Evolutionary conservation across 2,113 vertebrate species (phyloP).

Genomic region (Pseudopodoces humilis): DNA sequence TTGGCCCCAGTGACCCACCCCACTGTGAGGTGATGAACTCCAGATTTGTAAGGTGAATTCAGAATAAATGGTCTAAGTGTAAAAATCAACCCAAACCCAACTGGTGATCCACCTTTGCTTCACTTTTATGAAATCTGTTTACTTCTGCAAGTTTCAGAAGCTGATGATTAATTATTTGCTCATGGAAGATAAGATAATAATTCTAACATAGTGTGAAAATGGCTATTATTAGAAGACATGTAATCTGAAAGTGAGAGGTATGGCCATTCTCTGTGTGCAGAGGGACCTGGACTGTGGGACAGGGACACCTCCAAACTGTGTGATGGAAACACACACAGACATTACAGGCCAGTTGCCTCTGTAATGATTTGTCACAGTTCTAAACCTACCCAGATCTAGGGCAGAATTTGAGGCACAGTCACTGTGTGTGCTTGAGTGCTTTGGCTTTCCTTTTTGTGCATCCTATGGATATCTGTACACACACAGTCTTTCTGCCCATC

Average conservation of each 20-base stretch:
- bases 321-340: not conserved
- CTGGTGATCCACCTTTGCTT: not conserved
- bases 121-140: not conserved
- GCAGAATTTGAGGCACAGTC: not conserved
- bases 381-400: not conserved
- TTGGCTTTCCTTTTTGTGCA: not conserved
- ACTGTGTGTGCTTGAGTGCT: not conserved
- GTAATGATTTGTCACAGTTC: not conserved
- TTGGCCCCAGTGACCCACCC: not conserved
- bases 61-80: not conserved
- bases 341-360: not conserved
- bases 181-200: not conserved
- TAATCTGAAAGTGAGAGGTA: not conserved
- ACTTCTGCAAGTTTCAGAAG: not conserved
- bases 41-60: not conserved
- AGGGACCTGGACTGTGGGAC: not conserved
- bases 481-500: not conserved
- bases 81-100: not conserved
- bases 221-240: not conserved
- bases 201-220: not conserved
- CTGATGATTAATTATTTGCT: not conserved
- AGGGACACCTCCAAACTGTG: not conserved
- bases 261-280: not conserved
- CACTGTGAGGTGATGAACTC: not conserved
- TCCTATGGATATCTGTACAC: fast-evolving